Base-by-base conservation (phyloP, 2,888 invertebrate genomes). In the Crepidodera aurea region DNA sequence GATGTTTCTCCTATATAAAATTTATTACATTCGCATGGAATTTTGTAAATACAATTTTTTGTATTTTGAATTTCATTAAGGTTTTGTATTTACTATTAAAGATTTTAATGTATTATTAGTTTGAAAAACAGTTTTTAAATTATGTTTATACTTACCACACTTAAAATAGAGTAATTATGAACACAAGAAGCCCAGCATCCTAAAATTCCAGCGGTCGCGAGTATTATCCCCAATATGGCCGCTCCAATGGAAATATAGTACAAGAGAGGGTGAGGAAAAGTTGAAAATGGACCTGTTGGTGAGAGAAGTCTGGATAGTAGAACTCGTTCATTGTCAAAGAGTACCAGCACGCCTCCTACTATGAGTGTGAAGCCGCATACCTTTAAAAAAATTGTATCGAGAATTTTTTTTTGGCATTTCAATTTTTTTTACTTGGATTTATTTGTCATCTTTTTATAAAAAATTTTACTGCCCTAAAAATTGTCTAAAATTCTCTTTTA, bases 111-210 rank as follows among this genome's bases (percentile, higher is more conserved):
- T n/a, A n/a, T n/a, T n/a, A n/a, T n/a, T n/a, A n/a, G n/a, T n/a
- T n/a, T n/a, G n/a, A n/a, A n/a, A n/a, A n/a, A n/a, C n/a, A n/a
- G n/a, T n/a, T n/a, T n/a, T n/a, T n/a, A n/a, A n/a, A n/a, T n/a
- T n/a, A n/a, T n/a, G n/a, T n/a, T n/a, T n/a, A n/a, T n/a, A 50
- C 87, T 86, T 83, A 90, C 90, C 64, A 88, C 78, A 55, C 87
- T 87, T n/a, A 92, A 82, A 66, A 90, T 86, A 70, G 87, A 87
- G 73, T 90, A 91, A 72, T 88, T 91, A 68, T 89, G 88, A 71
- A 91, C 83, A 73, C 90, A 91, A 0, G 90, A 88, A 0, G 91
- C 91, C 92, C 92, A 93, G 78, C 91, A 93, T 48, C 93, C 93
- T 15, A 92, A 80, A 44, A 92, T 86, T 2, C 90, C 88, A 0